Percentiles rank a stretch among this genome's conserved stretches.
Evolutionary conservation across 2,113 vertebrate genomes (phyloP).

Genomic region (Microcebus griseorufus): DNA sequence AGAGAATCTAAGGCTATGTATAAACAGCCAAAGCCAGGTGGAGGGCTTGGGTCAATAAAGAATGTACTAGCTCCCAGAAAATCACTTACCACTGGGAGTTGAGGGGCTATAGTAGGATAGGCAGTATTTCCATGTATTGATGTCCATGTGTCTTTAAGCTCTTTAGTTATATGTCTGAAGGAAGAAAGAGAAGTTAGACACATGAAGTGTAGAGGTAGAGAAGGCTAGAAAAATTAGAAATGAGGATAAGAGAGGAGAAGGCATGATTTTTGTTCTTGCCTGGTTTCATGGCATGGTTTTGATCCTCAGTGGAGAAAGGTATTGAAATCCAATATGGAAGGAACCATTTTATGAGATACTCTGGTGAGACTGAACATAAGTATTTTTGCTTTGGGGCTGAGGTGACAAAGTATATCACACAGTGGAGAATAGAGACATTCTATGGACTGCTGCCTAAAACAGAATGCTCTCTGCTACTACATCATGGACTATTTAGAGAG

Average conservation of each 20-base stretch:
- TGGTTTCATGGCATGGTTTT: constrained; percentile 11
- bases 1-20: constrained; percentile 16
- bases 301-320: not conserved
- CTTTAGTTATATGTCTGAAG: not conserved
- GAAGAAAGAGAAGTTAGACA: constrained; percentile 1
- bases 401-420: constrained; percentile 49
- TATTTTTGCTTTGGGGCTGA: constrained; percentile 43
- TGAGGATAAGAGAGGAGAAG: not conserved
- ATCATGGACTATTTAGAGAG: constrained; percentile 12
- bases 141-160: not conserved
- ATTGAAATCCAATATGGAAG: not conserved
- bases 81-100: not conserved
- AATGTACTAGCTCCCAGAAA: not conserved
- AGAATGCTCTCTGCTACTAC: not conserved
- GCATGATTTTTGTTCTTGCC: not conserved
- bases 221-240: not conserved
- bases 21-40: constrained; percentile 20
- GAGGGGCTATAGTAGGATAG: not conserved
- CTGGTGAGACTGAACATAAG: not conserved
- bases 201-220: not conserved
- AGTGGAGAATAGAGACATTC: constrained; percentile 28
- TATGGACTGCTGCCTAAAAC: constrained; percentile 9
- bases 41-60: not conserved
- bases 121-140: not conserved
- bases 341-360: not conserved